Evolutionary conservation across 2,797 vertebrate genomes (phyloP).

Genomic region (Sarcophilus harrisii): DNA sequence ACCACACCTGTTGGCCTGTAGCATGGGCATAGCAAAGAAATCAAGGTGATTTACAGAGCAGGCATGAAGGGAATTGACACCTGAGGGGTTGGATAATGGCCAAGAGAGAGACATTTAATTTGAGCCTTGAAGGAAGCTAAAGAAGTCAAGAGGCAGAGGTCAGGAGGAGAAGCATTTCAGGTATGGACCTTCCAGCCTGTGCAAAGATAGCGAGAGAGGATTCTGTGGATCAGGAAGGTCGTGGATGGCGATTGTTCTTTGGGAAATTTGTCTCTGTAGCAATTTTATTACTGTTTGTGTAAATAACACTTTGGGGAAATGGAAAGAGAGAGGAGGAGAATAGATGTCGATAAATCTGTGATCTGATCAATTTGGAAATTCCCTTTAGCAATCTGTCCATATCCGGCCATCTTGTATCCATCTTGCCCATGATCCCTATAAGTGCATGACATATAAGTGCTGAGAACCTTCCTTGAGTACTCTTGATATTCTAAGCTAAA

Average conservation of each 20-base stretch:
- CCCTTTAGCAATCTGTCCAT: not conserved
- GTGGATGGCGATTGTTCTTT: not conserved
- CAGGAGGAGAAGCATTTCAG: not conserved
- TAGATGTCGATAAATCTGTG: not conserved
- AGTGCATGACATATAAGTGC: not conserved
- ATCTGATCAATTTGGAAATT: not conserved
- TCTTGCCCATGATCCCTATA: not conserved
- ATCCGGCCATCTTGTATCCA: not conserved
- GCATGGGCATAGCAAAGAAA: not conserved
- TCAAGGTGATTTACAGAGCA: not conserved
- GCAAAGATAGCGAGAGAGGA: not conserved
- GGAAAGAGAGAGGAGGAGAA: not conserved
- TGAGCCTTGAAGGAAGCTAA: not conserved
- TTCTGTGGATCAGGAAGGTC: not conserved
- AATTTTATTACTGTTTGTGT: conserved; percentile 41
- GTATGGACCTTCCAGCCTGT: not conserved
- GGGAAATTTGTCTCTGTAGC: conserved; percentile 52
- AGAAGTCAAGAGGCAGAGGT: not conserved
- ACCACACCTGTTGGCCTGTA: not conserved
- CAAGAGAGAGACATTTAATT: not conserved
- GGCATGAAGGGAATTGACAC: not conserved
- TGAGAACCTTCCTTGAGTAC: not conserved
- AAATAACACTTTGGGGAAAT: conserved; percentile 48
- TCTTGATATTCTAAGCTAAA: not conserved
- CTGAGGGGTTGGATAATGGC: not conserved